These are phyloP conservation scores for Otolemur crassicaudatus DNA, from an alignment of 2,797 vertebrate genomes.

Conservation along the genomic window DNA sequence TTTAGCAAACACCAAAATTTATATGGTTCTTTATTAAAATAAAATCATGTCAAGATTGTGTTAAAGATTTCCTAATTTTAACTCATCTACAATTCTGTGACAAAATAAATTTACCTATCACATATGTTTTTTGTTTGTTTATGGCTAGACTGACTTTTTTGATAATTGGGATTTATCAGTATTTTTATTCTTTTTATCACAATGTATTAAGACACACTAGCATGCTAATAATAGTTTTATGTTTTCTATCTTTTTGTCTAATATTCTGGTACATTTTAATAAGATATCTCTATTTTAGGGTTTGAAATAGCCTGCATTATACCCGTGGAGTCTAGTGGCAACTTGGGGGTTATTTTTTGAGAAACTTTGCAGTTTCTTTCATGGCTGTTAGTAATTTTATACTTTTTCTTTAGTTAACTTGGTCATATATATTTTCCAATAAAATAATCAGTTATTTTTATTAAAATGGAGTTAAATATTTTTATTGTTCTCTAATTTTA, in stretches of 20 bases:
- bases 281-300: background rate
- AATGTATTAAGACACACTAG: background rate
- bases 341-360: background rate
- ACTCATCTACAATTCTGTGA: background rate
- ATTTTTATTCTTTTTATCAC: background rate
- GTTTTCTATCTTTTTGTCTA: background rate
- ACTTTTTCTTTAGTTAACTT: background rate
- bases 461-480: background rate
- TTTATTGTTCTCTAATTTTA: background rate
- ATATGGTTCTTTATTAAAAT: background rate
- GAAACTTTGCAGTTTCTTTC: background rate
- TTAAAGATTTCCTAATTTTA: slow-evolving; percentile 26
- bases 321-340: background rate
- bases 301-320: background rate
- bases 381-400: background rate
- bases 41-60: background rate
- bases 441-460: background rate
- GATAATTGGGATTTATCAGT: background rate
- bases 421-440: slow-evolving; percentile 3
- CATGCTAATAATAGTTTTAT: background rate
- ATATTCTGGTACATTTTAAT: background rate
- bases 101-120: background rate
- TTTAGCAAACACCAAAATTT: background rate
- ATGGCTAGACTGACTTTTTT: background rate
- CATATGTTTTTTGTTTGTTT: background rate